Evolutionary conservation across 2,797 vertebrate genomes (phyloP), one percentile per base, ranked within the genome.

Genomic region (Pangasius sanitwongsei): DNA sequence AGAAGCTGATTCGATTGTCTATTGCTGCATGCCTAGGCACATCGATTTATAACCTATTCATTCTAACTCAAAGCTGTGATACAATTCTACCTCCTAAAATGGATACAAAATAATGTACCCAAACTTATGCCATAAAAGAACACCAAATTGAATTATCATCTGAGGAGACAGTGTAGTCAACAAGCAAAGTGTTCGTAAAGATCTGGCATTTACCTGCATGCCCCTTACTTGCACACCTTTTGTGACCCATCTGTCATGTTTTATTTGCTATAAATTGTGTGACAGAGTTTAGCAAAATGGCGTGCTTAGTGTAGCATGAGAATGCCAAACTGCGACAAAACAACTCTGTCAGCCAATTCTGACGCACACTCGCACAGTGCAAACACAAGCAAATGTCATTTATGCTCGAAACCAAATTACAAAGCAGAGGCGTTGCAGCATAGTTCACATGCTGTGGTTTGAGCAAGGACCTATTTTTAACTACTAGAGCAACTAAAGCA

Each of bases 271-370:
- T 87, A 88, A 89, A 86, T 81, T 25, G 72, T 34, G 31, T 89
- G 89, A 92, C 88, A 83, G 69, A 78, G 86, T 78, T 86, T 83
- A 84, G 12, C 61, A 85, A 87, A 89, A 89, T 86, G 48, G 57
- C 72, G 48, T 84, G 89, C 87, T 86, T 88, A 78, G 83, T 34
- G 23, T 77, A 75, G 37, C 63, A 69, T 53, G 83, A 84, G 59
- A 86, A 80, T 25, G 77, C 82, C 25, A 59, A n/a, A 48, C 80
- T 28, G 61, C 37, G 55, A 69, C 65, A 86, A 86, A 88, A 89
- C 86, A 23, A n/a, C 89, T 77, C 59, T 50, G 67, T 67, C 85
- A 78, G 69, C 69, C 44, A 59, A 34, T 81, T n/a, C 57, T 59
- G 50, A 89, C 70, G 13, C 75, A 61, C 85, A 18, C 28, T 77